phyloP scores from a whole-genome alignment of 2,797 vertebrate species.

The Leucoraja ocellata region DNA sequence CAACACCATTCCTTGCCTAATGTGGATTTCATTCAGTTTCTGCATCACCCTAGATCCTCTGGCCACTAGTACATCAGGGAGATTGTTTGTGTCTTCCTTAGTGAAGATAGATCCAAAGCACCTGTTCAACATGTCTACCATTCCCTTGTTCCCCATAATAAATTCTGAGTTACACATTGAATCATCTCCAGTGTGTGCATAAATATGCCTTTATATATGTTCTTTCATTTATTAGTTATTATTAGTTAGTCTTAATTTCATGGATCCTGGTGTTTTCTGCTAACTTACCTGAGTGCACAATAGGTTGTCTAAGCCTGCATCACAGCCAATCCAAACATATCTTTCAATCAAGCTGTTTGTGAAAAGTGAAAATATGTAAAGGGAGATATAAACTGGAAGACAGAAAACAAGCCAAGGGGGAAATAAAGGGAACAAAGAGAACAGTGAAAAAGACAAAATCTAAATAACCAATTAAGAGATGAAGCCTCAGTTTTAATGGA shows the following conservation, averaged over 20 bases:
- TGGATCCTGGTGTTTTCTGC: not conserved
- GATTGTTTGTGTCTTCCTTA: too few species aligned
- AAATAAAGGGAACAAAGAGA: not conserved
- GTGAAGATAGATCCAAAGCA: too few species aligned
- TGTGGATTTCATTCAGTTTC: too few species aligned
- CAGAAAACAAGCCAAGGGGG: not conserved
- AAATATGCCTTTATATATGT: not conserved
- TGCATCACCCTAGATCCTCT: too few species aligned
- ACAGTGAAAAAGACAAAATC: not conserved
- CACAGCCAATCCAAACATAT: not conserved
- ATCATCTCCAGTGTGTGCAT: not conserved
- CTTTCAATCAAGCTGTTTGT: not conserved
- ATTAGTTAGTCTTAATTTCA: not conserved
- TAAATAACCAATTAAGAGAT: not conserved
- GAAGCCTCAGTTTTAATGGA: not conserved
- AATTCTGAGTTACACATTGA: not conserved
- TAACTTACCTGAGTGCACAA: not conserved
- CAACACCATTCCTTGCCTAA: too few species aligned
- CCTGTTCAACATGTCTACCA: too few species aligned
- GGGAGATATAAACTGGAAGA: not conserved
- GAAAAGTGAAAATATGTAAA: not conserved
- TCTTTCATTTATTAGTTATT: not conserved
- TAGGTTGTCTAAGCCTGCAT: not conserved
- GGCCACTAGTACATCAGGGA: too few species aligned
- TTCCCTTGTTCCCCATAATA: too few species aligned